Evolutionary conservation across 2,888 invertebrate species (phyloP), one percentile per base, ranked within the genome.

Genomic region (Harpagoxenus sublaevis): DNA sequence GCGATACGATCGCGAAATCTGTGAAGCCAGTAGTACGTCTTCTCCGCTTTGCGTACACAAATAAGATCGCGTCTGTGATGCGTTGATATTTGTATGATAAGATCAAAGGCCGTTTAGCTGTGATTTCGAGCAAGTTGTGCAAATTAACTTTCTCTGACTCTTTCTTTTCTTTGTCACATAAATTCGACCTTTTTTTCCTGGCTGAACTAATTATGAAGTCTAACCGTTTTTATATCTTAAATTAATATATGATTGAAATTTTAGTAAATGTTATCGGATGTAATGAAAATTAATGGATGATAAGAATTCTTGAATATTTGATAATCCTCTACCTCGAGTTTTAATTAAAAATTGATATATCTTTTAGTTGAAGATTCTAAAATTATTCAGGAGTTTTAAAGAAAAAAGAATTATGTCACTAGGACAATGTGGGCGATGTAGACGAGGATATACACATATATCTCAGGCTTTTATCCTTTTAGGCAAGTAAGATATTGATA

Each of bases 301-400:
- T 48, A 70, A 42, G 8, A 9, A 23, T 70, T 79, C 31, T 48
- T 66, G 23, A 57, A 68, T 79, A 48, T 8, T 48, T 15, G 12
- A 57, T 57, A 23, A 23, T 6, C 23, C 35, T 8, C 3, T 35
- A 39, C 10, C 39, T 12, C 18, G 15, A 60, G 28, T 48, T 60
- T 48, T 35, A 39, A 60, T 81, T 71, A 39, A 60, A 71, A 60
- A 48, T n/a, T 23, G 45, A 79, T 71, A 35, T 31, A 57, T 79
- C 57, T 35, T 70, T 55, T 12, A 28, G 23, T 31, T 57, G 57
- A 8, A 28, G 8, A 18, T 35, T 48, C 28, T 60, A 10, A 79
- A 68, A 71, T 71, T 71, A 79, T 79, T 28, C 35, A 48, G 18
- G 18, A 79, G 31, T 23, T 57, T 68, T n/a, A 45, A 79, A 57